Evolutionary conservation across 2,797 vertebrate species (phyloP).

Genomic region (Poecilia gillii): DNA sequence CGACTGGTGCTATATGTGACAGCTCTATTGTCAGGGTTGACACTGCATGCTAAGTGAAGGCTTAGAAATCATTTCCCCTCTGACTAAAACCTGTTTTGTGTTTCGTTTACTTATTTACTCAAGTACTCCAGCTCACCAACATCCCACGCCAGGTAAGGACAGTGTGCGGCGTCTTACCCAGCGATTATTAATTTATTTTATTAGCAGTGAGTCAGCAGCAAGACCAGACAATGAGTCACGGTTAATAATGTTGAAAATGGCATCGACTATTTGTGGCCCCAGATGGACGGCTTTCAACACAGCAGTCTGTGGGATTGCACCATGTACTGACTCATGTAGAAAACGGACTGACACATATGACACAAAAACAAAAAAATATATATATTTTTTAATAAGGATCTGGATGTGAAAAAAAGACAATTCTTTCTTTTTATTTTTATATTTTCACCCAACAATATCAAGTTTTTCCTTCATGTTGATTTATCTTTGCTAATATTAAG

Average conservation of each 20-base stretch:
- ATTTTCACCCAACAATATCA: neutral
- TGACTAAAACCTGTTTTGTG: neutral
- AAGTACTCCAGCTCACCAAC: constrained; percentile 9
- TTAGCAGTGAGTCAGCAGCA: constrained; percentile 50
- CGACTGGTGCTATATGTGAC: neutral
- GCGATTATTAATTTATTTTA: constrained; percentile 42
- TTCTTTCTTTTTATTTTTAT: neutral
- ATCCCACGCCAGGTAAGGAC: neutral
- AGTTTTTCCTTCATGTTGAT: neutral
- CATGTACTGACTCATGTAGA: constrained; percentile 23
- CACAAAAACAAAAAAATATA: neutral
- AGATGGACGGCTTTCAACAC: constrained; percentile 44
- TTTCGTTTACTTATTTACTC: neutral
- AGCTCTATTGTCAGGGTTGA: neutral
- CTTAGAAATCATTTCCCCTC: neutral
- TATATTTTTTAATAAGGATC: neutral
- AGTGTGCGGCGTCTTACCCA: constrained; percentile 12
- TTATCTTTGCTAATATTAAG: neutral
- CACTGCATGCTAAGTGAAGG: neutral
- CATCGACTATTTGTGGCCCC: constrained; percentile 43
- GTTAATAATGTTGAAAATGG: constrained; percentile 52
- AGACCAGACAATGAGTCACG: constrained; percentile 48
- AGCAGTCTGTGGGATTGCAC: constrained; percentile 26
- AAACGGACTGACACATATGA: constrained; percentile 17
- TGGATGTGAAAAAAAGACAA: neutral